These are phyloP conservation scores for Volucella zonaria DNA, from an alignment of 2,888 invertebrate genomes.

Conservation along the genomic window DNA sequence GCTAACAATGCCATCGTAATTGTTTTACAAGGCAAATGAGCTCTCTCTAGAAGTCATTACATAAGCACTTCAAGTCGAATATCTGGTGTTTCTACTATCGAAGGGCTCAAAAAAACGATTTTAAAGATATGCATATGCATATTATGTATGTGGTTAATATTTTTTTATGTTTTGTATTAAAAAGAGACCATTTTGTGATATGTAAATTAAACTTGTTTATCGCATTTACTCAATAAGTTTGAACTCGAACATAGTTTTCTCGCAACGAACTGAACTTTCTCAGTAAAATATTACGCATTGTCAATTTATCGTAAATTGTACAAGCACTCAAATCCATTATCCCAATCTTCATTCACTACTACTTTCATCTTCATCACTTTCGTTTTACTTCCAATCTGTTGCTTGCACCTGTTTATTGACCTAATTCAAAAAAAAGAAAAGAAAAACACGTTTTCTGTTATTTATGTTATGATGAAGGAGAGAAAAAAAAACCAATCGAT, in stretches of 20 bases:
- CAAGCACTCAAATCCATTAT: constrained; percentile 63
- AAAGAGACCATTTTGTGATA: too few species aligned
- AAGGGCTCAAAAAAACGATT: too few species aligned
- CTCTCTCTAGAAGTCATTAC: too few species aligned
- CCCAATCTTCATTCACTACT: constrained; percentile 58
- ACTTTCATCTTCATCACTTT: constrained; percentile 73
- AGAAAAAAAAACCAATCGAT: constrained; percentile 52
- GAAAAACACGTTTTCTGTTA: constrained; percentile 58
- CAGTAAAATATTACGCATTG: constrained; percentile 46
- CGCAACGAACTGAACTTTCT: constrained; percentile 46
- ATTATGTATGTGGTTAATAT: too few species aligned
- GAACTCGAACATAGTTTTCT: background rate
- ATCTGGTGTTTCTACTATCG: too few species aligned
- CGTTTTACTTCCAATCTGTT: constrained; percentile 69
- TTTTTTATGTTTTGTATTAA: too few species aligned
- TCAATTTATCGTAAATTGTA: constrained; percentile 50
- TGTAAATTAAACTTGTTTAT: too few species aligned
- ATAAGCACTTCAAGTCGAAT: too few species aligned
- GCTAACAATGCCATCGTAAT: too few species aligned
- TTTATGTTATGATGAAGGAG: constrained; percentile 46
- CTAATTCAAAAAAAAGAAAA: constrained; percentile 56
- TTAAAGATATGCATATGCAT: too few species aligned
- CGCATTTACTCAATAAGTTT: background rate
- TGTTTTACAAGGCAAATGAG: too few species aligned
- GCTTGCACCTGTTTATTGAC: constrained; percentile 70